Evolutionary conservation across 2,888 invertebrate genomes (phyloP).

Genomic region (Nineta flava): DNA sequence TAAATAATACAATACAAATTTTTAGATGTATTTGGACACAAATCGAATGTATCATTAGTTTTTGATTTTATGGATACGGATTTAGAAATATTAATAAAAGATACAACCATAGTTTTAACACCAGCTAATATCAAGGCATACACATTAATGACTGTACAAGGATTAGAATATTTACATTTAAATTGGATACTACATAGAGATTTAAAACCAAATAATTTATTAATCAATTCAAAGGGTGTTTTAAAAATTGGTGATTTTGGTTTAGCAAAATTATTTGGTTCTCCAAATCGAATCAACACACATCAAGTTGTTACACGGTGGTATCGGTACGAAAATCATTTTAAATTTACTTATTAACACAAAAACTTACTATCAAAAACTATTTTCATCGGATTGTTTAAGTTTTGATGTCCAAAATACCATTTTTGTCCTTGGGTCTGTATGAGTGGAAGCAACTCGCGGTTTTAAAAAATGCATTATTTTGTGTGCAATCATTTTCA

Average conservation of each 20-base stretch:
- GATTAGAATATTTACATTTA: constrained; percentile 85
- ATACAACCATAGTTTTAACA: constrained; percentile 71
- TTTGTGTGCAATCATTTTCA: no score
- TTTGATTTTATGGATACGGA: constrained; percentile 99
- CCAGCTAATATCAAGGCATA: constrained; percentile 92
- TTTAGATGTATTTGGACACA: constrained; percentile 93
- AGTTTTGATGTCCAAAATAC: no score
- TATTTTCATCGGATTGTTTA: no score
- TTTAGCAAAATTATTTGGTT: constrained; percentile 92
- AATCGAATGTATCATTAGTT: constrained; percentile 93
- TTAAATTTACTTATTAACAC: not conserved
- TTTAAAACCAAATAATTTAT: constrained; percentile 96
- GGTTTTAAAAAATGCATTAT: no score
- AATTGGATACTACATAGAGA: constrained; percentile 97
- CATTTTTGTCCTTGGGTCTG: no score
- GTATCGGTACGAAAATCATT: constrained; percentile 47
- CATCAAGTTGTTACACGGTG: constrained; percentile 95
- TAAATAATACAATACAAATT: constrained; percentile 13
- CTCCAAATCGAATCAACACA: constrained; percentile 89
- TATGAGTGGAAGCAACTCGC: no score
- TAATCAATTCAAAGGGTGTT: constrained; percentile 81
- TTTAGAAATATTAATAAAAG: constrained; percentile 86
- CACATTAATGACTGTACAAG: constrained; percentile 84
- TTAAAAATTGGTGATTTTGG: constrained; percentile 99
- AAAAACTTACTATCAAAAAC: constrained; percentile 1